Evolutionary conservation across 2,888 invertebrate species (phyloP), one percentile per base, ranked within the genome.

Genomic region (Drosophila parthenogenetica): DNA sequence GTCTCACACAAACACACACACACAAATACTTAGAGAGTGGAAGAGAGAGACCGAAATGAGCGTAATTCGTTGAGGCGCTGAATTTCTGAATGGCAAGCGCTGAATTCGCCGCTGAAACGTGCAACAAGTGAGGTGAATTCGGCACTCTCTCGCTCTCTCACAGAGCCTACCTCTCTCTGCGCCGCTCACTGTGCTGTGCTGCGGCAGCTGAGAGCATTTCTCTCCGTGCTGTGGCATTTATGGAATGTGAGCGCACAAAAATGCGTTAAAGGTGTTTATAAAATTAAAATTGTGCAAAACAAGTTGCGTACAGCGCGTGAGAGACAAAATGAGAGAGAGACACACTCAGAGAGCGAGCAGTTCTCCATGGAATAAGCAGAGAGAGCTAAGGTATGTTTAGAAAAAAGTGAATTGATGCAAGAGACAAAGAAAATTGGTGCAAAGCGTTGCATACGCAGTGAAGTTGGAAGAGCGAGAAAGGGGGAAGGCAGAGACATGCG

Each of bases 231-330:
- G 50, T 71, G 88, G 85, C 79, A 86, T 86, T 87, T 86, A 87
- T 86, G 85, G 85, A 86, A 86, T 86, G 85, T 87, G 83, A 87
- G 85, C 83, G 86, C 83, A 83, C 79, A 86, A 86, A 86, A 87
- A 86, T 86, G 85, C 85, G 85, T 86, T 87, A 87, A 86, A 86
- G 85, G 85, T 86, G 85, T 87, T 86, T 86, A 86, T 87, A 86
- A 87, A 86, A 86, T 86, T 86, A 86, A 86, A 79, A 86, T 86
- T 86, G 85, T 86, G 86, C 83, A 79, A 83, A 86, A 86, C 85
- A 86, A 86, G 85, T 87, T 87, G 85, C 85, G 77, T 82, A 69
- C 43, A 64, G 61, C 50, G 74, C 42, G 60, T 43, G 48, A 64
- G 57, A 60, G 69, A 48, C 62, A 57, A 64, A 4, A 7, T 16